Evolutionary conservation across 2,888 invertebrate genomes (phyloP).

Genomic region (Apamea epomidion): DNA sequence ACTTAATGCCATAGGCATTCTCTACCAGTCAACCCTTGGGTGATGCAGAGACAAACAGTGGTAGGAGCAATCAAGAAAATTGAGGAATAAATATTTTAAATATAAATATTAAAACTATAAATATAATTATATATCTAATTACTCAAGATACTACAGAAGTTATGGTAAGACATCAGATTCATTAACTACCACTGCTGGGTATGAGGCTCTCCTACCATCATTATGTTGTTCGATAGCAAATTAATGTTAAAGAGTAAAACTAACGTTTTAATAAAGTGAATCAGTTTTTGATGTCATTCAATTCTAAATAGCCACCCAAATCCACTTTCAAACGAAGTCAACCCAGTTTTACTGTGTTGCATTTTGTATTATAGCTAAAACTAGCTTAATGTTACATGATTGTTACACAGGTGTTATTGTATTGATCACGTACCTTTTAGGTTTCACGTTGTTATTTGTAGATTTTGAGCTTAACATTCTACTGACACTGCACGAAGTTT

Average conservation of each 20-base stretch:
- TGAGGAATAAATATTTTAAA: too few species aligned
- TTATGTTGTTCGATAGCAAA: not conserved
- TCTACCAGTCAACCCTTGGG: too few species aligned
- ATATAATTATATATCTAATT: too few species aligned
- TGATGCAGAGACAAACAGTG: too few species aligned
- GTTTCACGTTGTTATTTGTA: conserved; percentile 83
- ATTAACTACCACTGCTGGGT: not conserved
- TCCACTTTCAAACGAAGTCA: not conserved
- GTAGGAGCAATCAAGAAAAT: too few species aligned
- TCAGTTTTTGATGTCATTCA: not conserved
- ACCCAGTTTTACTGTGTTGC: not conserved
- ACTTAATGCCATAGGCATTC: too few species aligned
- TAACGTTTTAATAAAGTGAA: not conserved
- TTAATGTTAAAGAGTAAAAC: not conserved
- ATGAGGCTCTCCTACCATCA: too few species aligned
- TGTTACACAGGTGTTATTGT: conserved; percentile 8
- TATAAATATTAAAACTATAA: too few species aligned
- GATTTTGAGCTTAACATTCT: conserved; percentile 88
- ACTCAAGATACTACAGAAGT: not conserved
- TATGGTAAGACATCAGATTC: conserved; percentile 8
- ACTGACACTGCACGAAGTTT: conserved; percentile 87
- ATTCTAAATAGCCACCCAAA: not conserved
- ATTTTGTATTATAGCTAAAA: conserved; percentile 25
- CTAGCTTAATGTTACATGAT: conserved; percentile 2
- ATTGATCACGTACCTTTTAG: conserved; percentile 82